Evolutionary conservation across 2,113 vertebrate genomes (phyloP).

Genomic region (Blennius ocellaris): DNA sequence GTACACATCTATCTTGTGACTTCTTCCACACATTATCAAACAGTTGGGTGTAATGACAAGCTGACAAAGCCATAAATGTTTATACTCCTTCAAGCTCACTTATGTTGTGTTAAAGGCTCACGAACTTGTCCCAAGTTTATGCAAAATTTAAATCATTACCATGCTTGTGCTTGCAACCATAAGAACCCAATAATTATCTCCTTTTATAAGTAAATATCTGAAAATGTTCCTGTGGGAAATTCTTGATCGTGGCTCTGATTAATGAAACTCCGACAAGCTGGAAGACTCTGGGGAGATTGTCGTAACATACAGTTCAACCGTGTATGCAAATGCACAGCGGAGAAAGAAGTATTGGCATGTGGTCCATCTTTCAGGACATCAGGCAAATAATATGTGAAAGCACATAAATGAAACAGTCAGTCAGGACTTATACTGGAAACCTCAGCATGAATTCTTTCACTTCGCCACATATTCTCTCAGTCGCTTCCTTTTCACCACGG

Average conservation of each 20-base stretch:
- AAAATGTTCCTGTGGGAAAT: slow-evolving; percentile 43
- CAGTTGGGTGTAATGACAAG: slow-evolving; percentile 62
- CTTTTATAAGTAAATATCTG: slow-evolving; percentile 54
- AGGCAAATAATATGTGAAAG: slow-evolving; percentile 20
- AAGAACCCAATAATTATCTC: slow-evolving; percentile 53
- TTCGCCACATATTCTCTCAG: slow-evolving; percentile 23
- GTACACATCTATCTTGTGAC: slow-evolving; percentile 32
- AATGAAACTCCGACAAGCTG: slow-evolving; percentile 29
- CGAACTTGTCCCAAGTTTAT: slow-evolving; percentile 39
- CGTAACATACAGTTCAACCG: neutral
- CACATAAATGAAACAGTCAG: neutral
- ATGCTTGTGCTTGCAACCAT: slow-evolving; percentile 40
- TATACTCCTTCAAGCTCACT: slow-evolving; percentile 44
- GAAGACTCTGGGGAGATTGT: slow-evolving; percentile 1
- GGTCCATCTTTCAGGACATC: neutral
- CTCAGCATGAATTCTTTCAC: slow-evolving; percentile 17
- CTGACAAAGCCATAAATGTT: slow-evolving; percentile 61
- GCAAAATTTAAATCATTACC: slow-evolving; percentile 50
- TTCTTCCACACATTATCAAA: slow-evolving; percentile 61
- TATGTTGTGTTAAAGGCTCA: slow-evolving; percentile 49
- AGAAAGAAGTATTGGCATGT: slow-evolving; percentile 13
- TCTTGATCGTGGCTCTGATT: slow-evolving; percentile 38
- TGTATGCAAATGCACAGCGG: slow-evolving; percentile 9
- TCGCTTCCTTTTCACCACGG: slow-evolving; percentile 27
- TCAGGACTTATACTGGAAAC: slow-evolving; percentile 25